Conservation (phyloP, 2,888 invertebrate genomes). For the Eupithecia vulgata region DNA sequence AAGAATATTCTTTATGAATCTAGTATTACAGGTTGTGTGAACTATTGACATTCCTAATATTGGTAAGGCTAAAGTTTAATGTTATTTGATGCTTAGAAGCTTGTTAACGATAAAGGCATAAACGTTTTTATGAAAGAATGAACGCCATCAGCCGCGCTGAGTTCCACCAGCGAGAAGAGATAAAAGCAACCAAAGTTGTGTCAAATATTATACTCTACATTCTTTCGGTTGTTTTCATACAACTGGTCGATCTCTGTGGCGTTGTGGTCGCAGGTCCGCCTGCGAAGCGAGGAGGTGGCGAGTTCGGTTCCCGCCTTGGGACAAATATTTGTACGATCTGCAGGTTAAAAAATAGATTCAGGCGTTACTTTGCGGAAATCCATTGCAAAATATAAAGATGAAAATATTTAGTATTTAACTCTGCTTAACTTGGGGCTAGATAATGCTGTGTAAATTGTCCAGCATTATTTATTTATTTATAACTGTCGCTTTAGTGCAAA, state of each 20-base stretch:
- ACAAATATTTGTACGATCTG: too few relatives aligned
- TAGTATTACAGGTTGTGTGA: neutral
- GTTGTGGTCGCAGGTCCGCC: too few relatives aligned
- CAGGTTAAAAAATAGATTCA: too few relatives aligned
- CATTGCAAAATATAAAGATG: too few relatives aligned
- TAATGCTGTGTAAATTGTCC: too few relatives aligned
- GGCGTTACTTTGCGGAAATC: too few relatives aligned
- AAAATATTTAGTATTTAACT: too few relatives aligned
- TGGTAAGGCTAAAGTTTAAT: neutral
- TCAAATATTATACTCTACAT: constrained; percentile 4
- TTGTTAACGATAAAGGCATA: neutral
- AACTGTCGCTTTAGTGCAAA: neutral
- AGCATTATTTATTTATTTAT: too few relatives aligned
- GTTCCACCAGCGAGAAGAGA: neutral
- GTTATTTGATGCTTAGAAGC: neutral
- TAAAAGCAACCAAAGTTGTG: neutral
- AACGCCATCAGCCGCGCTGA: neutral
- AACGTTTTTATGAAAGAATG: neutral
- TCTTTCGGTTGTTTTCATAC: neutral
- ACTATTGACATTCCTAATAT: neutral
- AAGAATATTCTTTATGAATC: constrained; percentile 6
- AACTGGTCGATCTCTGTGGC: too few relatives aligned
- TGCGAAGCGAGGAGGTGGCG: too few relatives aligned
- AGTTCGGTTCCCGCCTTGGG: too few relatives aligned
- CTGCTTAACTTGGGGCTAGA: too few relatives aligned